Percentiles rank a stretch among this genome's conserved stretches.
phyloP scores from a whole-genome alignment of 2,113 vertebrate genomes.

The Gopherus flavomarginatus region DNA sequence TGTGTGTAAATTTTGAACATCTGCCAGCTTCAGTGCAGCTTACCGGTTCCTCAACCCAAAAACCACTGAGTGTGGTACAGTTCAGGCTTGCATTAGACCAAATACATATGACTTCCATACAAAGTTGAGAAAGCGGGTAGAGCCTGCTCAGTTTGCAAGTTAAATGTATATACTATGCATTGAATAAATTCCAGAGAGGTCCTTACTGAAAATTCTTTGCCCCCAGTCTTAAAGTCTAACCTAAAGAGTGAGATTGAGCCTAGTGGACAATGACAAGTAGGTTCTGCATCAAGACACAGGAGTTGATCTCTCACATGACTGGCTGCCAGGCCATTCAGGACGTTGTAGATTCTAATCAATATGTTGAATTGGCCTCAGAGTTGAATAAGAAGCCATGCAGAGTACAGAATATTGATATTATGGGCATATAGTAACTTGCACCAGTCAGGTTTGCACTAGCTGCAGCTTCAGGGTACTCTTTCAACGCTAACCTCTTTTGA shows the following conservation, averaged over 20 bases:
- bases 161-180: not conserved
- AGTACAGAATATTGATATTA: not conserved
- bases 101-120: not conserved
- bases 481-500: no score
- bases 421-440: not conserved
- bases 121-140: not conserved
- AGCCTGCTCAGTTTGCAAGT: not conserved
- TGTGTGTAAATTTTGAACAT: not conserved
- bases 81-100: not conserved
- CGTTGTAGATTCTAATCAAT: not conserved
- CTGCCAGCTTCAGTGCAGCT: not conserved
- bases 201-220: not conserved
- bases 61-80: not conserved
- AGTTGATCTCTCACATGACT: not conserved
- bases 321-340: not conserved
- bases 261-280: not conserved
- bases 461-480: no score
- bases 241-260: not conserved
- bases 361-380: not conserved
- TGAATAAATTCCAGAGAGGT: not conserved
- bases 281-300: not conserved
- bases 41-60: not conserved
- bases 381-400: not conserved
- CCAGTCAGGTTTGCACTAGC: no score
- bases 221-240: not conserved